Evolutionary conservation across 37 sponge, comb jelly and placozoan genomes (phyloP).

Genomic region (Mnemiopsis leidyi): DNA sequence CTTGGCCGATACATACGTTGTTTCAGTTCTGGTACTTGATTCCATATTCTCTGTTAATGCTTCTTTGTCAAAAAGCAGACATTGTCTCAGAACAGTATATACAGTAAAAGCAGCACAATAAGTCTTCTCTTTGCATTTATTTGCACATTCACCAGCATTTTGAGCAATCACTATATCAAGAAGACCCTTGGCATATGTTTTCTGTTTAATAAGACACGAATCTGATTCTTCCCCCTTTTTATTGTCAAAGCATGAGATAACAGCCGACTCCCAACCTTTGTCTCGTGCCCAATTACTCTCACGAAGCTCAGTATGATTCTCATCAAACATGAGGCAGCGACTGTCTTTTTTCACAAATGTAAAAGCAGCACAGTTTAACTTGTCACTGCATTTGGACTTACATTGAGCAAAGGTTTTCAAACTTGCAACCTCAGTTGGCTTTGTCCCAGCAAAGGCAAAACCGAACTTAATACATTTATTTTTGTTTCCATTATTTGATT

Average conservation of each 20-base stretch:
- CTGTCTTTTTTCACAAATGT: not conserved
- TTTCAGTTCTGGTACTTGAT: not conserved
- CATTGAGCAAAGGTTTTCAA: not conserved
- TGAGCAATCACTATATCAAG: not conserved
- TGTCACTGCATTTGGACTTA: not conserved
- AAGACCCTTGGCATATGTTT: not conserved
- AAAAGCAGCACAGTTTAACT: not conserved
- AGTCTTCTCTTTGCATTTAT: not conserved
- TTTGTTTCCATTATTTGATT: not conserved
- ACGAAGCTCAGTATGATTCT: not conserved
- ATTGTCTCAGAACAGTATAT: not conserved
- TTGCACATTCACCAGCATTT: not conserved
- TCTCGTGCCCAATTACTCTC: not conserved
- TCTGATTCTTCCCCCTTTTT: not conserved
- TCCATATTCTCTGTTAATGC: not conserved
- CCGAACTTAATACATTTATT: not conserved
- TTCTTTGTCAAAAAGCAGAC: not conserved
- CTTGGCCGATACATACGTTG: no score
- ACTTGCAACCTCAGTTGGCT: not conserved
- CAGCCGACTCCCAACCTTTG: not conserved
- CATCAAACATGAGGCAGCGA: not conserved
- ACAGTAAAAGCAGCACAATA: not conserved
- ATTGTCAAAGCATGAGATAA: not conserved
- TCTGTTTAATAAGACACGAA: not conserved
- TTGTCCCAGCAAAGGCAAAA: not conserved